Percentiles rank a stretch among this genome's conserved stretches.
These are phyloP conservation scores for Lasioglossum morio DNA, from an alignment of 2,888 invertebrate species.

Conservation along the genomic window DNA sequence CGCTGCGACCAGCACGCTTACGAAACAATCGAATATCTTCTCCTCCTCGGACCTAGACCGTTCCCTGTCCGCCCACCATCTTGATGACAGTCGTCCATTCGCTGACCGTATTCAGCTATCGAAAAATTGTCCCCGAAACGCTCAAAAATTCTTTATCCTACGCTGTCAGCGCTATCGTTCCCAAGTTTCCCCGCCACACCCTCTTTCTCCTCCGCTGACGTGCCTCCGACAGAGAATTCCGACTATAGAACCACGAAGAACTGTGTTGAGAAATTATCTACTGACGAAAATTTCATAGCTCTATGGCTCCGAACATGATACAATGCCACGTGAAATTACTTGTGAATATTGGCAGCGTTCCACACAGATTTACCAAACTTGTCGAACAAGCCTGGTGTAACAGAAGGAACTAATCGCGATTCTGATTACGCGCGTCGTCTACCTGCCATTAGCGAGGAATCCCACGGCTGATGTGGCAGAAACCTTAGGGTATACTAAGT, in stretches of 20 bases:
- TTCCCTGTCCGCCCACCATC: slow-evolving; percentile 26
- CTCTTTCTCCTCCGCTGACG: neutral
- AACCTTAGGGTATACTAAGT: neutral
- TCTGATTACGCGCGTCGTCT: neutral
- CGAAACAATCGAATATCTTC: slow-evolving; percentile 28
- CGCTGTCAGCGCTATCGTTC: neutral
- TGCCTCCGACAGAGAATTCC: neutral
- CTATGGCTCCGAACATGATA: too few species aligned
- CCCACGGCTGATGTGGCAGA: neutral
- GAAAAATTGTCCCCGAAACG: neutral
- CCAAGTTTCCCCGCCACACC: neutral
- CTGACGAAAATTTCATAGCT: neutral
- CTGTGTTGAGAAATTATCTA: too few species aligned
- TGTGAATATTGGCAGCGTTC: neutral
- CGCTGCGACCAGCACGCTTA: slow-evolving; percentile 23
- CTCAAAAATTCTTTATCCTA: neutral
- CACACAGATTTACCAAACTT: neutral
- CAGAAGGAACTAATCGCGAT: neutral
- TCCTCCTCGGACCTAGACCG: neutral
- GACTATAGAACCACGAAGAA: neutral
- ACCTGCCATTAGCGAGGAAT: neutral
- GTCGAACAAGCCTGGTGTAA: neutral
- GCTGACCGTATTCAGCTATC: neutral
- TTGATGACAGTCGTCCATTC: neutral
- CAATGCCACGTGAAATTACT: too few species aligned